Evolutionary conservation across 2,113 vertebrate species (phyloP), one percentile per base, ranked within the genome.

Genomic region (Pogona vitticeps): DNA sequence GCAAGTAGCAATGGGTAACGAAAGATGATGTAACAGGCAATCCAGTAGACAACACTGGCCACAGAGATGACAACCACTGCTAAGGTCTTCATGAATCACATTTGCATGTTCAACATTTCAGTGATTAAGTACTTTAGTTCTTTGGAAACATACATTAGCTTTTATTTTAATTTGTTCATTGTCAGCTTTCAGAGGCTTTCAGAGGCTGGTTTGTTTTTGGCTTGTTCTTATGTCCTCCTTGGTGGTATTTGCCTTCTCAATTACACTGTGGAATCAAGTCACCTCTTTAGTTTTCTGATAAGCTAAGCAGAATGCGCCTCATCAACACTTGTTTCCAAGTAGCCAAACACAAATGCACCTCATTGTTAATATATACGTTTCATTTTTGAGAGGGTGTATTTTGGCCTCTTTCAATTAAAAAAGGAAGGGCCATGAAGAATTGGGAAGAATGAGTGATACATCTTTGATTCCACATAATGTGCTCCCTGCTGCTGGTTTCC

Each of bases 381-480:
- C 36, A 70, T 71, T 58, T 52, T 70, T 79, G 52, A 70, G 65
- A 38, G 21, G 21, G 28, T 21, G 33, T 65, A 9, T 8, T 68
- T 77, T n/a, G 71, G 33, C 26, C 12, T 63, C 46, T 78, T 78
- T 76, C 84, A 78, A 36, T 33, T 56, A 31, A 10, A 26, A 36
- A 31, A 26, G 58, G 68, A 33, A 63, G 28, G 8, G 20, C 61
- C 21, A 56, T 82, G 65, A 70, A n/a, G n/a, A n/a, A 63, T 52
- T 58, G n/a, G 46, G 15, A 28, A 7, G n/a, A 6, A 88, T 72
- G 80, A 93, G 90, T 89, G 70, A 78, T 0, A 0, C 0, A 88
- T 42, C 67, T 89, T 82, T 77, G 80, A 90, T 94, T 96, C 79
- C 83, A 85, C 92, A 87, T 67, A 42, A 83, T 46, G 77, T n/a